Base-by-base conservation (phyloP, 1,140 invertebrate genomes). In the Cyclina sinensis region DNA sequence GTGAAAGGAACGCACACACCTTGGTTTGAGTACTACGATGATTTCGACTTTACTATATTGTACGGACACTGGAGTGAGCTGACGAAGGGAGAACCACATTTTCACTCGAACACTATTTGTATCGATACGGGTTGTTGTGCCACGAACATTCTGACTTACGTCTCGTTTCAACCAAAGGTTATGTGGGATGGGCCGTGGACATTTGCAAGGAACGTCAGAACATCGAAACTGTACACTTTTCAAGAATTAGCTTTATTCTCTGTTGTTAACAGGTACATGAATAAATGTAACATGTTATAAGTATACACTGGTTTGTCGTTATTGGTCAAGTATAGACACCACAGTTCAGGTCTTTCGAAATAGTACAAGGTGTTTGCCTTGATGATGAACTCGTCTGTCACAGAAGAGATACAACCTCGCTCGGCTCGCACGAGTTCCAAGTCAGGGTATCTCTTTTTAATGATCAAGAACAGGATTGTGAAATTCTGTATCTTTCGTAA, bases 1-100 rank as follows among this genome's bases (percentile, higher is more conserved):
- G 65, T 68, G 51, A 43, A 43, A 54, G 51, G 51, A 68, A 68
- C 27, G 11, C 65, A 68, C 3, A 37, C 65, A 35, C 65, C 65
- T 32, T 68, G 65, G 65, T 27, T 9, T 68, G 18, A 3, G 35
- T 35, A 14, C 30, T 68, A 68, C 65, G 35, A 37, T 30, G 27
- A 4, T 37, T 35, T 30, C 11, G 24, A 68, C 4, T 68, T 14
- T 18, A 68, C 65, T 18, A 12, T 68, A 4, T 37, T 68, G 65
- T 68, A 35, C 30, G 65, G 65, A 35, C 65, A 68, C 35, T 27
- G 65, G 65, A 68, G 65, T 30, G 30, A 27, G 4, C 24, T 68
- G 11, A 68, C 65, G 30, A 30, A 4, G 14, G 43, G 43, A 43
- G 43, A 43, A 68, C 65, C 65, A 1, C 21, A 14, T 37, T 35